These are phyloP conservation scores for Spondyliosoma cantharus DNA, from an alignment of 2,797 vertebrate species.

Conservation along the genomic window DNA sequence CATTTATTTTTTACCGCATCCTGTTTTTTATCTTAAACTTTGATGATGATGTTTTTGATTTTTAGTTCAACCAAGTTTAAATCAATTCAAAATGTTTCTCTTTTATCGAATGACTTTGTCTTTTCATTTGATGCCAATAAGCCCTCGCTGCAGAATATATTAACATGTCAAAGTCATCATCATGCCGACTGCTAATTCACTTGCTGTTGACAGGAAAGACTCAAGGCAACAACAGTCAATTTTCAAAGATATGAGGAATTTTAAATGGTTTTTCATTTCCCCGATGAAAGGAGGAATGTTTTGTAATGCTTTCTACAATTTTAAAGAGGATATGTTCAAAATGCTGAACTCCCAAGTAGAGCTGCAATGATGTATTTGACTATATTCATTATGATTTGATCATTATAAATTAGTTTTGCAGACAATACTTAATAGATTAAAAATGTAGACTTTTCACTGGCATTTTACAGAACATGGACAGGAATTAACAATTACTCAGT, in stretches of 20 bases:
- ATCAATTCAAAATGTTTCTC: constrained; percentile 38
- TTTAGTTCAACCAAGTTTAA: constrained; percentile 9
- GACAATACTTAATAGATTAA: not conserved
- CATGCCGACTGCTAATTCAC: constrained; percentile 13
- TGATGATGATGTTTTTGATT: constrained; percentile 4
- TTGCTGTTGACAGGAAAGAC: not conserved
- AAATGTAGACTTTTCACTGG: not conserved
- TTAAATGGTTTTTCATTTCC: constrained; percentile 18
- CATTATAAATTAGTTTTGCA: not conserved
- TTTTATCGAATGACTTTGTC: not conserved
- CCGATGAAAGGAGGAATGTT: not conserved
- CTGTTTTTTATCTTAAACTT: constrained; percentile 35
- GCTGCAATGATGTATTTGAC: not conserved
- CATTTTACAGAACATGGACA: not conserved
- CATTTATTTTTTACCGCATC: constrained; percentile 21
- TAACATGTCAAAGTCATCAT: constrained; percentile 18
- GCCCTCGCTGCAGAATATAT: constrained; percentile 27
- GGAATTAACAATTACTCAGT: no score
- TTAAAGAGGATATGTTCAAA: not conserved
- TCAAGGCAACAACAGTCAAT: constrained; percentile 16
- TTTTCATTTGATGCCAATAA: constrained; percentile 27
- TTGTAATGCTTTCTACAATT: constrained; percentile 5
- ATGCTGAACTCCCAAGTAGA: constrained; percentile 2
- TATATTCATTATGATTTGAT: constrained; percentile 5
- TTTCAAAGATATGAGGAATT: constrained; percentile 10